Evolutionary conservation across 2,113 vertebrate species (phyloP), one percentile per base, ranked within the genome.

Genomic region (Osmerus eperlanus): DNA sequence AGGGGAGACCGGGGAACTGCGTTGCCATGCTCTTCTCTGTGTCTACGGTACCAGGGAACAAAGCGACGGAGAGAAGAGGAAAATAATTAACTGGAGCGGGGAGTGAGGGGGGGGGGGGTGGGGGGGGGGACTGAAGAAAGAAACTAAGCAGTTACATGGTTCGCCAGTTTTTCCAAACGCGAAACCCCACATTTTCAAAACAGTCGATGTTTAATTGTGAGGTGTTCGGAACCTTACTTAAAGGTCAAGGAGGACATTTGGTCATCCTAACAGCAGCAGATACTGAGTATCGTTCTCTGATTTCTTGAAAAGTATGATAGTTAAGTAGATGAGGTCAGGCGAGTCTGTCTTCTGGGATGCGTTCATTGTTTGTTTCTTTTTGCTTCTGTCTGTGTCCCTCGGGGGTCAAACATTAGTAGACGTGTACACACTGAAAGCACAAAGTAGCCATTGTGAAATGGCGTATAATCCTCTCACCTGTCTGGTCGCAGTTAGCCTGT

Each of bases 1-100:
- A 82, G 87, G 86, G 84, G 86, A 76, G 81, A 32, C 66, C 84
- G 82, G 75, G 83, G 81, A 85, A 85, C 83, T 75, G 83, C 81
- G 84, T 89, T 87, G 82, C 87, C 83, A 86, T 90, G 86, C 81
- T 86, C 81, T 84, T 65, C 36, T 72, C 76, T 84, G 78, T 87
- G 84, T 87, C 78, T 82, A 74, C 53, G 21, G 77, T 62, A 21
- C 65, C 63, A 70, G 73, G 81, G 77, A 82, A 89, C 87, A 91
- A 87, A 90, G 58, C 78, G 75, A 82, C 71, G 67, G 68, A 73
- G 71, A 70, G 76, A 78, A 15, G 70, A 23, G 59, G 72, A 82
- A 81, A 83, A 85, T 83, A 86, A 90, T 90, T 87, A 89, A 86
- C 78, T 73, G 47, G 76, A 12, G 70, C 71, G 80, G 29, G 29